phyloP scores from a whole-genome alignment of 53 echinoderm and acorn worm species.

The Apostichopus leukothele region DNA sequence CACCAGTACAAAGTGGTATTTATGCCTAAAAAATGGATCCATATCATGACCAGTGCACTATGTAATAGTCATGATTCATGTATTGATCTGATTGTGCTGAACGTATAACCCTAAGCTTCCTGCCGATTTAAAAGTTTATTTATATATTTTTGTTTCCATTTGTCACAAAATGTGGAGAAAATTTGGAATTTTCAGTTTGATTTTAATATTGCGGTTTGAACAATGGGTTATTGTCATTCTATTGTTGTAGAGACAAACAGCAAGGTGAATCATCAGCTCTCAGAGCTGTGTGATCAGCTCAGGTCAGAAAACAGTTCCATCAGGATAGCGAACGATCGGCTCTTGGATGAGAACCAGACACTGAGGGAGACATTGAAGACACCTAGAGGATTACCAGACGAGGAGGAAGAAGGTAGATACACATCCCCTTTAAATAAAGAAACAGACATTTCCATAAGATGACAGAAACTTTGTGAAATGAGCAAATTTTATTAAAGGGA shows the following conservation, averaged over 20 bases:
- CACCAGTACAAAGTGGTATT: slow-evolving; percentile 1
- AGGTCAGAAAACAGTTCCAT: slow-evolving; percentile 77
- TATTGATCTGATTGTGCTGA: neutral
- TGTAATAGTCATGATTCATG: neutral
- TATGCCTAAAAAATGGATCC: neutral
- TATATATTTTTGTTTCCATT: too few relatives aligned
- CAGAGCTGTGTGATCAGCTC: slow-evolving; percentile 63
- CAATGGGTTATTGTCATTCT: neutral
- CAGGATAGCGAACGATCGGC: slow-evolving; percentile 72
- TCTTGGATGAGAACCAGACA: slow-evolving; percentile 69
- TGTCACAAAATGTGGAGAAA: neutral
- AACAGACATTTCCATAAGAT: neutral
- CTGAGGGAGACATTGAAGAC: slow-evolving; percentile 66
- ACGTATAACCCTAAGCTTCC: neutral
- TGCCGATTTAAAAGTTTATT: neutral
- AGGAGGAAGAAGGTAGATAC: slow-evolving; percentile 17
- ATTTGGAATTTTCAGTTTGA: neutral
- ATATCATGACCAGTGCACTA: too few relatives aligned
- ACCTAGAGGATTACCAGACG: slow-evolving; percentile 43
- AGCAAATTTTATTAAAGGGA: too few relatives aligned
- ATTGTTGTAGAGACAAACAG: neutral
- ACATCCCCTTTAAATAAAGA: neutral
- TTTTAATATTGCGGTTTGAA: neutral
- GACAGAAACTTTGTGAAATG: too few relatives aligned
- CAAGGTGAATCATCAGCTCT: slow-evolving; percentile 11